These are phyloP conservation scores for Tachyglossus aculeatus DNA, from an alignment of 2,797 vertebrate genomes.

Conservation along the genomic window DNA sequence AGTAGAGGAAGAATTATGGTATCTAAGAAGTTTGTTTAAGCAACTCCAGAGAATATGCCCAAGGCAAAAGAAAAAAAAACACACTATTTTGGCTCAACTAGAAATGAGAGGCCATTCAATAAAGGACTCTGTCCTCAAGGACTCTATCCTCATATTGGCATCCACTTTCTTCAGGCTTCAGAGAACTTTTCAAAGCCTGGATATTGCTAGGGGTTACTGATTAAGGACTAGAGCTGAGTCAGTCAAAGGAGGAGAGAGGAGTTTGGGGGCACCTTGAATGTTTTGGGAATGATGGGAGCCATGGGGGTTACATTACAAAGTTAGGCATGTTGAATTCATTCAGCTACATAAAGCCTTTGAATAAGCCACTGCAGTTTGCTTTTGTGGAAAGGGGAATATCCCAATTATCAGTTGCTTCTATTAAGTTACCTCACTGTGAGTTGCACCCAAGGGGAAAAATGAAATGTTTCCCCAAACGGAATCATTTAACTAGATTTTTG, in stretches of 20 bases:
- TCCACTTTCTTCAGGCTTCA: no score
- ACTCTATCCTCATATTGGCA: no score
- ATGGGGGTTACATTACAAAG: no score
- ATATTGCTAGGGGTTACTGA: no score
- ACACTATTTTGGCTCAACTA: background rate
- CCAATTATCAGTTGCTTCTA: background rate
- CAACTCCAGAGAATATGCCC: background rate
- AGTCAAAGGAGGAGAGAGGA: no score
- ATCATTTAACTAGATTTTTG: constrained; percentile 6
- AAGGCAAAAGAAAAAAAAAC: background rate
- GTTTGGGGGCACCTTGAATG: no score
- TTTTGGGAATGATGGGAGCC: no score
- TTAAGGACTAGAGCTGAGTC: no score
- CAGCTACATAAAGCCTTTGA: background rate
- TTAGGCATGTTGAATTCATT: no score
- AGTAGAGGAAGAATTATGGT: background rate
- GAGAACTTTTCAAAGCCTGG: no score
- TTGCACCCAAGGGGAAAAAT: background rate
- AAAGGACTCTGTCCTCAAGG: no score
- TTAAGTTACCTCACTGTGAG: background rate
- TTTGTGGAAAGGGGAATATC: constrained; percentile 4
- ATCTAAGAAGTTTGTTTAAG: background rate
- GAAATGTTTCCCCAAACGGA: background rate
- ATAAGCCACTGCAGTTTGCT: background rate
- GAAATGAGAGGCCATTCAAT: no score